Evolutionary conservation across 1,140 invertebrate genomes (phyloP).

Genomic region (Microplitis demolitor): DNA sequence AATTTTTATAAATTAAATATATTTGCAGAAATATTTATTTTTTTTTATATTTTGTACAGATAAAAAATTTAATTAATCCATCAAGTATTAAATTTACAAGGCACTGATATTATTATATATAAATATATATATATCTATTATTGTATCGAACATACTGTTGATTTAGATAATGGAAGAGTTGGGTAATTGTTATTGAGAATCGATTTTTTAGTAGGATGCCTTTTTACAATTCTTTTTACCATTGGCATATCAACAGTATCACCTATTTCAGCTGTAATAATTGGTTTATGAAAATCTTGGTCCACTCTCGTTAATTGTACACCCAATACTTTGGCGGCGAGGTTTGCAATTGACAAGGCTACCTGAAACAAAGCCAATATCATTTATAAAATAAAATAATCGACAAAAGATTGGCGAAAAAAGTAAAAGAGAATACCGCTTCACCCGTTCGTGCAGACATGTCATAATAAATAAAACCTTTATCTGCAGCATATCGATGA

Average conservation of each 20-base stretch:
- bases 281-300: conserved; percentile 69
- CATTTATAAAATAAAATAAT: conserved; percentile 6
- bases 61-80: no score
- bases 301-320: conserved; percentile 69
- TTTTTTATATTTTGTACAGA: no score
- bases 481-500: conserved; percentile 76
- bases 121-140: conserved; percentile 18
- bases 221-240: conserved; percentile 47
- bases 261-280: conserved; percentile 71
- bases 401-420: background rate
- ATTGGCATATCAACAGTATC: conserved; percentile 53
- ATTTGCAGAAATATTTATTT: no score
- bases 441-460: conserved; percentile 90
- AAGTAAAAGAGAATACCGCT: conserved; percentile 67
- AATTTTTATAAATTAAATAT: no score
- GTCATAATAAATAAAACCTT: conserved; percentile 74
- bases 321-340: conserved; percentile 71
- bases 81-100: background rate
- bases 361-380: conserved; percentile 54
- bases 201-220: conserved; percentile 51
- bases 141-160: conserved; percentile 48
- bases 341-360: conserved; percentile 66
- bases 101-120: background rate
- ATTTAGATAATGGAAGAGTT: conserved; percentile 46
- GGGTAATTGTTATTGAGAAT: conserved; percentile 41